Percentiles rank a stretch among this genome's conserved stretches.
Evolutionary conservation across 2,888 invertebrate genomes (phyloP).

Genomic region (Tanytarsus gracilentus): DNA sequence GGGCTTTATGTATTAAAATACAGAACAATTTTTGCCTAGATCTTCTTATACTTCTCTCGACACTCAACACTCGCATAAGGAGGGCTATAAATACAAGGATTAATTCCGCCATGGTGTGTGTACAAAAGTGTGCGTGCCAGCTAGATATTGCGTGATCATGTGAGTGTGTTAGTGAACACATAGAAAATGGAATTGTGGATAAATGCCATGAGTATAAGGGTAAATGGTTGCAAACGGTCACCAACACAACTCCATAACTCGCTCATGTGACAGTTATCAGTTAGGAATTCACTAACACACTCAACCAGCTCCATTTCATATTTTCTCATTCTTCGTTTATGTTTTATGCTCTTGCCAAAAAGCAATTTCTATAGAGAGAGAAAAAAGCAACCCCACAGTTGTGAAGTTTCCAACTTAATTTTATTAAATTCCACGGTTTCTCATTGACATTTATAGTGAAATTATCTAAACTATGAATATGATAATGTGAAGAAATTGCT

Average conservation of each 20-base stretch:
- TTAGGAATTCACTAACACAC: background rate
- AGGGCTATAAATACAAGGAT: conserved; percentile 25
- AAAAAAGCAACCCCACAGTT: background rate
- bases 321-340: background rate
- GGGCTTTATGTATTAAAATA: background rate
- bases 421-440: conserved; percentile 28
- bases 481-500: background rate
- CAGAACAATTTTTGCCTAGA: background rate
- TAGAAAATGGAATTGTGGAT: background rate
- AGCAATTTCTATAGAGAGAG: conserved; percentile 5
- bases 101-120: background rate
- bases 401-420: background rate
- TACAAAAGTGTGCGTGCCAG: background rate
- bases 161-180: background rate
- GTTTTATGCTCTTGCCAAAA: conserved; percentile 2
- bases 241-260: background rate
- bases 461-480: conserved; percentile 10
- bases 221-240: background rate
- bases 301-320: background rate
- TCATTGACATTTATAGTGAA: conserved; percentile 26
- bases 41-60: too few species aligned
- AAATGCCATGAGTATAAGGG: background rate
- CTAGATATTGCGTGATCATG: background rate
- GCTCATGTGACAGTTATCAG: background rate
- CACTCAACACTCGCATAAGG: too few species aligned